Evolutionary conservation across 2,113 vertebrate species (phyloP).

Genomic region (Chloebia gouldiae): DNA sequence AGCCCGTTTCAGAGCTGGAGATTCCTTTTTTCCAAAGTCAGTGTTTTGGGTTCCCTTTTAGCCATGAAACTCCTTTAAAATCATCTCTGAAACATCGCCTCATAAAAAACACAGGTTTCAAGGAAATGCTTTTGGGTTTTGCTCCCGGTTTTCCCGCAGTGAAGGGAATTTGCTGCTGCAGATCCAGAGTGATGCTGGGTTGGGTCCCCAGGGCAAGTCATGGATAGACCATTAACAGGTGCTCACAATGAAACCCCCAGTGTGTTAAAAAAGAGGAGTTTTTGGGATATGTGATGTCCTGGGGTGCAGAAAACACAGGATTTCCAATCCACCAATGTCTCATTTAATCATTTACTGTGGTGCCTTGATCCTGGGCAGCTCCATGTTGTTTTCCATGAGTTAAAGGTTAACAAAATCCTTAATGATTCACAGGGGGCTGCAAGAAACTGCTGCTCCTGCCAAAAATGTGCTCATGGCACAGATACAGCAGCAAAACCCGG

Average conservation of each 20-base stretch:
- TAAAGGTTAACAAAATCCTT: constrained; percentile 9
- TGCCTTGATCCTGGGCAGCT: not conserved
- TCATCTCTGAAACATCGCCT: not conserved
- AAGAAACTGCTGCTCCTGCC: not conserved
- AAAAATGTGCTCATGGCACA: not conserved
- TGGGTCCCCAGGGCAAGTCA: not conserved
- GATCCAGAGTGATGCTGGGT: not conserved
- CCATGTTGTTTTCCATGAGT: not conserved
- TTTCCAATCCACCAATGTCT: fast-evolving
- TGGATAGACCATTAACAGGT: not conserved
- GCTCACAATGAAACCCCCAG: fast-evolving
- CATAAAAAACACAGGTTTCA: not conserved
- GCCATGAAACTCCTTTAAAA: not conserved
- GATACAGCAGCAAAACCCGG: not conserved
- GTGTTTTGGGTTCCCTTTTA: not conserved
- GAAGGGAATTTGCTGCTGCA: not conserved
- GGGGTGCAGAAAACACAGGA: fast-evolving
- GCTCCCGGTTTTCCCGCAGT: not conserved
- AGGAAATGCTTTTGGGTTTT: not conserved
- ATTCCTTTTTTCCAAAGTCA: not conserved
- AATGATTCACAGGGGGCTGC: not conserved
- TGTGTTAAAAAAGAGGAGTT: not conserved
- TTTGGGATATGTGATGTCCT: not conserved
- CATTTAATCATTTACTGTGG: constrained; percentile 6
- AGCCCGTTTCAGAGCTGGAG: not conserved